Percentiles rank a stretch among this genome's conserved stretches.
These are phyloP conservation scores for Lamellibrachia luymesi DNA, from an alignment of 1,140 invertebrate species.

Conservation along the genomic window DNA sequence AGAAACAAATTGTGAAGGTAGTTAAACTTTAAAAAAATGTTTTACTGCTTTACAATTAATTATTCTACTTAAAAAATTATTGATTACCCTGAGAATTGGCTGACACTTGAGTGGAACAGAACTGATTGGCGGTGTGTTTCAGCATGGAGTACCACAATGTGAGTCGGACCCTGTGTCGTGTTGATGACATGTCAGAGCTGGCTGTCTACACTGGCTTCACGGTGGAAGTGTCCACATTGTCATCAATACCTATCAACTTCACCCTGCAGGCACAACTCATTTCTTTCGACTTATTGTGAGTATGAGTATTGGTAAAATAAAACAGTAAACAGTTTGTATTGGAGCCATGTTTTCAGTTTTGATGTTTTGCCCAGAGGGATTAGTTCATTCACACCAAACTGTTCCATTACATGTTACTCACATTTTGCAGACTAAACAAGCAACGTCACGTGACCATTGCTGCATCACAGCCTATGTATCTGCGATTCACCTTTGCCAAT, in stretches of 20 bases:
- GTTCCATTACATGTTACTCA: too few species aligned
- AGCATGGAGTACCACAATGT: conserved; percentile 62
- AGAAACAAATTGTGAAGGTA: too few species aligned
- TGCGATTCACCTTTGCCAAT: conserved; percentile 58
- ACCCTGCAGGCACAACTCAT: conserved; percentile 61
- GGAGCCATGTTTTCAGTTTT: too few species aligned
- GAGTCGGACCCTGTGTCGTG: conserved; percentile 67
- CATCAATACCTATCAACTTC: conserved; percentile 58
- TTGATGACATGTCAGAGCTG: neutral
- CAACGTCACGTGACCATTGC: conserved; percentile 46
- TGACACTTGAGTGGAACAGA: too few species aligned
- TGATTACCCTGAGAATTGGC: too few species aligned
- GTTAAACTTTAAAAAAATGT: too few species aligned
- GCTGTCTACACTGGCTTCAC: conserved; percentile 49
- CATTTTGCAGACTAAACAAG: neutral
- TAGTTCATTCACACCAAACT: too few species aligned
- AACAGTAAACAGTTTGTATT: too few species aligned
- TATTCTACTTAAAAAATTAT: too few species aligned
- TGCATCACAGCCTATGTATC: conserved; percentile 62
- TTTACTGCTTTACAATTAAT: too few species aligned
- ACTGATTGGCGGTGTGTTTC: conserved; percentile 22
- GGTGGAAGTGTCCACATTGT: conserved; percentile 65
- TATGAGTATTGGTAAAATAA: neutral
- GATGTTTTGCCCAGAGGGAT: too few species aligned
- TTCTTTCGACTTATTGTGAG: conserved; percentile 62